Conservation (phyloP, 2,888 invertebrate genomes). For the Andricus curvator region DNA sequence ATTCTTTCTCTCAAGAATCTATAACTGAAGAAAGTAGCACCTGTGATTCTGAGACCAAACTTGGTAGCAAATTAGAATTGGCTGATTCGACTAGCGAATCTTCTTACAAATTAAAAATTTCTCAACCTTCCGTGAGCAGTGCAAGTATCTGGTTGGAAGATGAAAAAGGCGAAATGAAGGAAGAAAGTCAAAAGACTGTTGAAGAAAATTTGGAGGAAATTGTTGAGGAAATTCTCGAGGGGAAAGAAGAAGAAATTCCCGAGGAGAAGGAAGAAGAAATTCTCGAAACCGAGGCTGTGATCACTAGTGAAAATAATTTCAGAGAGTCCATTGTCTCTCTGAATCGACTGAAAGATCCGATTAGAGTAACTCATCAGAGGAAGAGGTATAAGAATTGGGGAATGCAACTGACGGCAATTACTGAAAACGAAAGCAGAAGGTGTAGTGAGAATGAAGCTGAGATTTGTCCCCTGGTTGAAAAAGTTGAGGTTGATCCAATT, state of each 20-base stretch:
- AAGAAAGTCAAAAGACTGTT: not conserved
- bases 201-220: not conserved
- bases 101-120: not conserved
- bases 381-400: constrained; percentile 24
- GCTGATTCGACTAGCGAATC: not conserved
- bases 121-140: not conserved
- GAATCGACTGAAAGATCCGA: constrained; percentile 1
- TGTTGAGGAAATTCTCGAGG: not conserved
- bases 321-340: not conserved
- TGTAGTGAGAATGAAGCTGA: not conserved
- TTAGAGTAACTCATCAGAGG: constrained; percentile 1
- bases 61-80: not conserved
- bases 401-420: not conserved
- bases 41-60: not conserved
- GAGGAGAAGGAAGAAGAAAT: not conserved
- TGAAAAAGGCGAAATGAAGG: not conserved
- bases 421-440: constrained; percentile 11
- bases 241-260: not conserved
- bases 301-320: not conserved
- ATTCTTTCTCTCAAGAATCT: not conserved
- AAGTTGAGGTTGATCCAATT: not conserved
- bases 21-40: not conserved
- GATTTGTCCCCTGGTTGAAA: not conserved
- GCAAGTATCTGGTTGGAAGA: not conserved
- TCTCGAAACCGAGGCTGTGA: not conserved